phyloP scores from a whole-genome alignment of 2,888 invertebrate genomes.

The Lepidocyrtinus sp. region DNA sequence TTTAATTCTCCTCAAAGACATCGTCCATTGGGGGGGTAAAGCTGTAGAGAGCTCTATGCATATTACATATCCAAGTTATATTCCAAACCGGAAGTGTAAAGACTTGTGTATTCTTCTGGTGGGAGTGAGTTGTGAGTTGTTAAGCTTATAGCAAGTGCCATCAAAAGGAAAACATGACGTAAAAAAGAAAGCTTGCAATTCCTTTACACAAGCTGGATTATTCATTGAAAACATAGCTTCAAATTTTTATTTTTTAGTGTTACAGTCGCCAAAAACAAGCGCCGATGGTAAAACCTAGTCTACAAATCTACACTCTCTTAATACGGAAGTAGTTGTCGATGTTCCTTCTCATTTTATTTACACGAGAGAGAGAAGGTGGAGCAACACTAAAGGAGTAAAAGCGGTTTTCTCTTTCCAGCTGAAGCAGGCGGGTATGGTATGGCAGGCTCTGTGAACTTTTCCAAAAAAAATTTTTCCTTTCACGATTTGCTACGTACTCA shows the following conservation, averaged over 20 bases:
- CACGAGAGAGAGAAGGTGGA: slow-evolving; percentile 33
- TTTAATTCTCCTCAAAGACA: slow-evolving; percentile 47
- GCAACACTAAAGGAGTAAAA: slow-evolving; percentile 31
- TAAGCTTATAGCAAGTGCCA: neutral
- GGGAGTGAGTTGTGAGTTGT: too few species aligned
- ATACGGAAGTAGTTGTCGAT: slow-evolving; percentile 9
- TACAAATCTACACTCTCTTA: neutral
- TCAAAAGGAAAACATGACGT: neutral
- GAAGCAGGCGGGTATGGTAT: slow-evolving; percentile 22
- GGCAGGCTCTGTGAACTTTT: neutral
- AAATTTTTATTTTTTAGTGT: too few species aligned
- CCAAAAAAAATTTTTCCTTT: too few species aligned
- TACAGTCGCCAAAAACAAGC: too few species aligned
- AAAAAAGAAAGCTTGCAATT: neutral
- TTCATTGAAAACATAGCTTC: too few species aligned
- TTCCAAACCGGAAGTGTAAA: neutral
- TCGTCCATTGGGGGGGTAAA: neutral
- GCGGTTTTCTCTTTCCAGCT: slow-evolving; percentile 14
- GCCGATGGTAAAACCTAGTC: too few species aligned
- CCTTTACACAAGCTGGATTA: neutral
- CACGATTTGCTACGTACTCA: slow-evolving; percentile 1
- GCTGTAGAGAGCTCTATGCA: neutral
- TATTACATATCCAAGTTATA: neutral
- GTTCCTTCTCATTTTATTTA: slow-evolving; percentile 4
- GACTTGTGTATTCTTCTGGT: neutral